Conservation (phyloP, 2,797 vertebrate genomes). For the Sciaenops ocellatus region DNA sequence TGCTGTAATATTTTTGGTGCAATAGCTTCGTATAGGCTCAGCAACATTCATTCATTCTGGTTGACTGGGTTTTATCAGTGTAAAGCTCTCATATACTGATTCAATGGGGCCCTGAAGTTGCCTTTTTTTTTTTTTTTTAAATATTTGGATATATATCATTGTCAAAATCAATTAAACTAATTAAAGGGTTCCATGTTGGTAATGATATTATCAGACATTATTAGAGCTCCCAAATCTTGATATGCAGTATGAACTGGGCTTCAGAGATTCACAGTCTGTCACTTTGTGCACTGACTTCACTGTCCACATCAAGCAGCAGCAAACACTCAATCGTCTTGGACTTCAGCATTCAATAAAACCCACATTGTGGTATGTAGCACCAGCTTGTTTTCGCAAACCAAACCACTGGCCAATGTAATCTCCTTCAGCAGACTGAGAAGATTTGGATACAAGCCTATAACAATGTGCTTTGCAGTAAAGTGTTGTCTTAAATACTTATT, state of each 20-base stretch:
- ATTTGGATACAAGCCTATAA: conserved; percentile 21
- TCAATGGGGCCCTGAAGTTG: not conserved
- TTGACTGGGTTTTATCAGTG: not conserved
- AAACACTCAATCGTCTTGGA: conserved; percentile 25
- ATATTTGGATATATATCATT: not conserved
- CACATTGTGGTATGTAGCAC: conserved; percentile 50
- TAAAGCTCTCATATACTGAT: not conserved
- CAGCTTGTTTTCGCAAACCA: conserved; percentile 46
- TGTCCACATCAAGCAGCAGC: conserved; percentile 21
- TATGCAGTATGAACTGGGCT: not conserved
- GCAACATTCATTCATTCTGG: not conserved
- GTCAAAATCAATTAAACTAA: not conserved
- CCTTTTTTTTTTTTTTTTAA: not conserved
- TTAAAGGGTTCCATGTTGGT: not conserved
- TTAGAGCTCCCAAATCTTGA: not conserved
- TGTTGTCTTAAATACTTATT: conserved; percentile 1
- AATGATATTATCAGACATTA: not conserved
- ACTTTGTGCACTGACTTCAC: conserved; percentile 6
- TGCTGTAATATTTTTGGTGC: conserved; percentile 2
- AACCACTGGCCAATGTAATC: conserved; percentile 46
- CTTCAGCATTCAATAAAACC: conserved; percentile 45
- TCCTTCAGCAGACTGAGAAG: conserved; percentile 22
- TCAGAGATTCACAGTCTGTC: conserved; percentile 23
- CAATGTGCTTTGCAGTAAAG: not conserved
- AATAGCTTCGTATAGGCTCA: not conserved